A percentile compares a stretch with the other conserved stretches of the same genome.
Evolutionary conservation across 2,797 vertebrate species (phyloP).

Genomic region (Phataginus tricuspis): DNA sequence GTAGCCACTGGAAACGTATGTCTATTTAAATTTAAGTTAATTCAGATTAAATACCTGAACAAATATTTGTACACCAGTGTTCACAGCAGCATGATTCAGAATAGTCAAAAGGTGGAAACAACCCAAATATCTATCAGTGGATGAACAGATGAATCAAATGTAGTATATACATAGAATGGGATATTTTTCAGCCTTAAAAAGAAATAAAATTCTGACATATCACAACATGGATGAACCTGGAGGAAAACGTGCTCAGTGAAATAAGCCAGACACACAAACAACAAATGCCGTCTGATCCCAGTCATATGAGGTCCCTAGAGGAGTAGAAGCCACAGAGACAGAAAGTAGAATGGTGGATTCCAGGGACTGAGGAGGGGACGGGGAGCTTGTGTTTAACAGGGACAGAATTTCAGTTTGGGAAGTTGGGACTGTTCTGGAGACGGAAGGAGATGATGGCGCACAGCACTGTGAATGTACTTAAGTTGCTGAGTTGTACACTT

Average conservation of each 20-base stretch:
- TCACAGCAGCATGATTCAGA: neutral
- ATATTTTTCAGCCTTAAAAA: neutral
- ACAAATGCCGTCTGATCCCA: neutral
- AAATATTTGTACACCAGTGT: neutral
- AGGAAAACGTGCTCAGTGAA: neutral
- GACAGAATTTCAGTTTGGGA: neutral
- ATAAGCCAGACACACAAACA: neutral
- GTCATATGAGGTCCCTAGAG: neutral
- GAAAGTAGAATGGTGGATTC: neutral
- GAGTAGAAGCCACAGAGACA: neutral
- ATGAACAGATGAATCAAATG: neutral
- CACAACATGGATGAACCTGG: neutral
- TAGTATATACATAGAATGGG: neutral
- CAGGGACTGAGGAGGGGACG: neutral
- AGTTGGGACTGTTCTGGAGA: neutral
- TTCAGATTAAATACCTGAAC: neutral
- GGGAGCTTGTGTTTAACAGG: neutral
- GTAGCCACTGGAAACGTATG: neutral
- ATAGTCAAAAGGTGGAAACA: too few relatives aligned
- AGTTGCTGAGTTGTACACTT: neutral
- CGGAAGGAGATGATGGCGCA: neutral
- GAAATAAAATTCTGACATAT: neutral
- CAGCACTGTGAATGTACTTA: too few relatives aligned
- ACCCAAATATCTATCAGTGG: neutral
- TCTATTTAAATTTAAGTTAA: neutral